A percentile compares a stretch with the other conserved stretches of the same genome.
Evolutionary conservation across 2,888 invertebrate genomes (phyloP).

Genomic region (Eugnorisma glareosa): DNA sequence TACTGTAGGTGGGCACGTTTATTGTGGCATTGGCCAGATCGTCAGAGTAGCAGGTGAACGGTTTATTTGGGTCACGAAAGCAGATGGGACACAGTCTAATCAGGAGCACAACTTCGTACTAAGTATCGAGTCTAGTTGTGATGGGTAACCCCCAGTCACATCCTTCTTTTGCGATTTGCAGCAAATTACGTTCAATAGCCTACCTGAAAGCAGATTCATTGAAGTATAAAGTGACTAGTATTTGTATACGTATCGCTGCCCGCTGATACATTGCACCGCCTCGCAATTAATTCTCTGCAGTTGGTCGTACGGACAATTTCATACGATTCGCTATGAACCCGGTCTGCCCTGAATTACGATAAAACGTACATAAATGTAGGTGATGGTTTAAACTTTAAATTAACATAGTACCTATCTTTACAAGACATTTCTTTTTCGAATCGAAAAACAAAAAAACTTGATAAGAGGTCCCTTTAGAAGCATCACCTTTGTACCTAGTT

Average conservation of each 20-base stretch:
- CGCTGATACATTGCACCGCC: neutral
- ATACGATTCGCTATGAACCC: slow-evolving; percentile 44
- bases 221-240: neutral
- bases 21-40: neutral
- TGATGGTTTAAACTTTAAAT: slow-evolving; percentile 20
- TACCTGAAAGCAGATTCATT: neutral
- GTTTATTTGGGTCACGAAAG: neutral
- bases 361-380: slow-evolving; percentile 24
- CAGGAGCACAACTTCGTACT: neutral
- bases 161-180: neutral
- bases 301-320: slow-evolving; percentile 24
- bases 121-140: too few species aligned
- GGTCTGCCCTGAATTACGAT: slow-evolving; percentile 22
- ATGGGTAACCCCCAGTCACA: neutral
- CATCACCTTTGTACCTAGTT: neutral
- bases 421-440: neutral
- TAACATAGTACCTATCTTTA: slow-evolving; percentile 16
- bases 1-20: neutral
- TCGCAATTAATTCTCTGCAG: slow-evolving; percentile 32
- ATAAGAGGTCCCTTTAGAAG: neutral
- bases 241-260: neutral
- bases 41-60: too few species aligned
- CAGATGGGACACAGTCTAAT: neutral
- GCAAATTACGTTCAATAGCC: neutral
- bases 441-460: too few species aligned